A percentile compares a stretch with the other conserved stretches of the same genome.
Conservation (phyloP, 2,888 invertebrate genomes). For the Alcis repandata region DNA sequence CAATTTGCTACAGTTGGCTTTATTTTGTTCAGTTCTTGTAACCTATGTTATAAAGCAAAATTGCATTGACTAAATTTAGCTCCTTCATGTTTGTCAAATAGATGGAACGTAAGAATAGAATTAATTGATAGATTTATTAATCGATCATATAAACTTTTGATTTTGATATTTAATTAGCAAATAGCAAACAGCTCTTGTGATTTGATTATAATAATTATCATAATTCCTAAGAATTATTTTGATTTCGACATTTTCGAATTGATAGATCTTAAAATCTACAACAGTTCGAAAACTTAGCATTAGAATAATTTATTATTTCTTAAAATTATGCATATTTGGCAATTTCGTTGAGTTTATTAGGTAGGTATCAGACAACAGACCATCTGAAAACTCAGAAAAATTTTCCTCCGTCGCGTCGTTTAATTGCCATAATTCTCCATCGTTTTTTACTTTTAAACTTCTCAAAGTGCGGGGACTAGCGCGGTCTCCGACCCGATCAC, state of each 20-base stretch:
- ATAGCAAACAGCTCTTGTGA: no score
- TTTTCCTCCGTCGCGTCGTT: background rate
- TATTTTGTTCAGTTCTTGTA: background rate
- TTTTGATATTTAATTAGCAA: no score
- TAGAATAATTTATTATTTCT: no score
- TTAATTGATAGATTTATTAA: no score
- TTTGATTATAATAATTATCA: no score
- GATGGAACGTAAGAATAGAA: no score
- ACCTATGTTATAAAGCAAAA: no score
- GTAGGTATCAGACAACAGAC: background rate
- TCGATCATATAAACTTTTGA: no score
- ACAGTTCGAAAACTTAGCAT: background rate
- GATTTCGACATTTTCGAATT: background rate
- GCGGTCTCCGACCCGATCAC: constrained; percentile 40
- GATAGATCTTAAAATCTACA: background rate
- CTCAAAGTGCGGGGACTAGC: background rate
- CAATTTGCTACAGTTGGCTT: background rate
- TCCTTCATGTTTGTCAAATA: background rate
- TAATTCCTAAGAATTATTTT: background rate
- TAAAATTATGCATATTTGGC: no score
- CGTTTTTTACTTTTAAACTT: constrained; percentile 11
- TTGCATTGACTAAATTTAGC: background rate
- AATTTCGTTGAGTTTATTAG: no score
- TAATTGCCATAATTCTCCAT: background rate
- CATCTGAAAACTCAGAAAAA: background rate